These are phyloP conservation scores for Edolisoma coerulescens DNA, from an alignment of 2,113 vertebrate genomes.

Conservation along the genomic window DNA sequence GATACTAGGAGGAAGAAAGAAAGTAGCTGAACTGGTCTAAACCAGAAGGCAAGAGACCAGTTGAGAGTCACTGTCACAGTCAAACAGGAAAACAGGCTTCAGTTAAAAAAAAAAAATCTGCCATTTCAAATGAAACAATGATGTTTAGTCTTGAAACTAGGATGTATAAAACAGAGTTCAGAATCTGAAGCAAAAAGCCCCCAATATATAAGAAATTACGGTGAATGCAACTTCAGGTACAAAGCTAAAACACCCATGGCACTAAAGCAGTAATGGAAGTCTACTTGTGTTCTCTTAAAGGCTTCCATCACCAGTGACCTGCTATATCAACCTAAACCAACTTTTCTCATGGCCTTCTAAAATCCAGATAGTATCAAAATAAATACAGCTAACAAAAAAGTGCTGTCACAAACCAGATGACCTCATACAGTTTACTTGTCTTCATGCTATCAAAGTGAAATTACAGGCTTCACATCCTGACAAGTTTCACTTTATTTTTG, in stretches of 20 bases:
- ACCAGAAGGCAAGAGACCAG: not conserved
- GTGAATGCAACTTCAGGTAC: not conserved
- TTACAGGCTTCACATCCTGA: not conserved
- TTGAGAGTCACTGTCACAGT: not conserved
- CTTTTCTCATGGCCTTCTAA: not conserved
- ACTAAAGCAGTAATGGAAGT: not conserved
- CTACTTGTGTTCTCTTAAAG: not conserved
- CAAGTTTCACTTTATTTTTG: not conserved
- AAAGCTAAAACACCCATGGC: not conserved
- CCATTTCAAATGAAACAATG: not conserved
- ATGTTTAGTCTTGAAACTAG: not conserved
- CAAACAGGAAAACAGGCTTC: not conserved
- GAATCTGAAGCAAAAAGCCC: not conserved
- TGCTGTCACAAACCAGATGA: not conserved
- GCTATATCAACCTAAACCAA: not conserved
- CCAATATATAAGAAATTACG: not conserved
- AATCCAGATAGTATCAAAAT: not conserved
- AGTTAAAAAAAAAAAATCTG: not conserved
- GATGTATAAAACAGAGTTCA: not conserved
- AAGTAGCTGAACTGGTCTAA: not conserved
- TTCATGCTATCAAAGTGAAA: not conserved
- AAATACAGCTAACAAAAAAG: not conserved
- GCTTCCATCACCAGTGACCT: not conserved
- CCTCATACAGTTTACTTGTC: not conserved
- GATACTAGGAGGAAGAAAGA: not conserved